Percentiles rank a stretch among this genome's conserved stretches.
These are phyloP conservation scores for Kobus ellipsiprymnus DNA, from an alignment of 2,113 vertebrate genomes.

Conservation along the genomic window DNA sequence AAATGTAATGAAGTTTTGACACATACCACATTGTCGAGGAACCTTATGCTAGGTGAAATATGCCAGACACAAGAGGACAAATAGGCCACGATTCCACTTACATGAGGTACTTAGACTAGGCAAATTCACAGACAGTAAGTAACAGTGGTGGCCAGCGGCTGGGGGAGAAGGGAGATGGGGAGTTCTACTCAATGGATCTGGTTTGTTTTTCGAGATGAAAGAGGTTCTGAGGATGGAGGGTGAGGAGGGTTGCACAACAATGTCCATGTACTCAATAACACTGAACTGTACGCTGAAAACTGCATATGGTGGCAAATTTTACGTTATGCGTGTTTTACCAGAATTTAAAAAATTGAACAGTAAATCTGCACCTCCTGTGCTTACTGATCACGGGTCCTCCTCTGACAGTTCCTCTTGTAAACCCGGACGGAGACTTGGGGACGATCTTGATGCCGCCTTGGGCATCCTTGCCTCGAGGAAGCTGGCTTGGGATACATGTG, in stretches of 20 bases:
- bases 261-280: background rate
- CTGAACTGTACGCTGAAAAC: background rate
- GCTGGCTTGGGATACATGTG: background rate
- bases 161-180: too few relatives aligned
- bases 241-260: background rate
- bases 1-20: background rate
- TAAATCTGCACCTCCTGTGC: background rate
- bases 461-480: background rate
- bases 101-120: accelerated
- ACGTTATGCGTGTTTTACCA: background rate
- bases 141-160: too few relatives aligned
- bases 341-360: background rate
- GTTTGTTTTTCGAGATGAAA: background rate
- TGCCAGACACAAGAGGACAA: background rate
- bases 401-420: background rate
- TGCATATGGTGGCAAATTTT: background rate
- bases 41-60: too few relatives aligned
- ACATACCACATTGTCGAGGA: accelerated
- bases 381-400: background rate
- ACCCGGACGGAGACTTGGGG: background rate
- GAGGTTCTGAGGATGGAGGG: background rate
- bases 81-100: accelerated
- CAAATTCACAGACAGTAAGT: background rate
- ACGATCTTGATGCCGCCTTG: accelerated
- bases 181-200: background rate